Evolutionary conservation across 1,140 invertebrate genomes (phyloP).

Genomic region (Polypedilum pembai): DNA sequence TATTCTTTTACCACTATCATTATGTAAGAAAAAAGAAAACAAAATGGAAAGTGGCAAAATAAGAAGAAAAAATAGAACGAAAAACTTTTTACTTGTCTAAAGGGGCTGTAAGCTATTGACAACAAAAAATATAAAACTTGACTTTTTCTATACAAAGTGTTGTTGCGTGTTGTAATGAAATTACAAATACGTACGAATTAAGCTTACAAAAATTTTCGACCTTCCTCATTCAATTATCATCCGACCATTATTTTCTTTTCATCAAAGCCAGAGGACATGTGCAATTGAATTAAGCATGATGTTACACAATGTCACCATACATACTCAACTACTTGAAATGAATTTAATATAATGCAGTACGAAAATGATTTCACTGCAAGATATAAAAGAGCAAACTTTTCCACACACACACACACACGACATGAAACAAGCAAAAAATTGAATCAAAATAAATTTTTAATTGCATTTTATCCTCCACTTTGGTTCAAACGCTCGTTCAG

Average conservation of each 20-base stretch:
- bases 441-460: slow-evolving; percentile 23
- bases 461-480: not conserved
- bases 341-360: too few species aligned
- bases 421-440: not conserved
- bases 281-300: slow-evolving; percentile 6
- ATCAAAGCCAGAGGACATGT: slow-evolving; percentile 14
- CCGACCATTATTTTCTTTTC: not conserved
- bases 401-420: not conserved
- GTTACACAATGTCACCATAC: not conserved
- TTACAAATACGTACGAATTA: not conserved
- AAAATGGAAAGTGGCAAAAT: too few species aligned
- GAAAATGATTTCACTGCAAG: too few species aligned
- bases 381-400: too few species aligned
- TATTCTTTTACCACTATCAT: too few species aligned
- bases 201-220: not conserved
- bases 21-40: too few species aligned
- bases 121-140: too few species aligned
- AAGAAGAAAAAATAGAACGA: too few species aligned
- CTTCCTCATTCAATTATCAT: not conserved
- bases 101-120: too few species aligned
- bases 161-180: not conserved
- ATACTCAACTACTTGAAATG: not conserved
- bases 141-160: not conserved
- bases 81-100: too few species aligned
- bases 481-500: not conserved